Conservation (phyloP, 1,140 invertebrate species). For the Paralvinella palmiformis region DNA sequence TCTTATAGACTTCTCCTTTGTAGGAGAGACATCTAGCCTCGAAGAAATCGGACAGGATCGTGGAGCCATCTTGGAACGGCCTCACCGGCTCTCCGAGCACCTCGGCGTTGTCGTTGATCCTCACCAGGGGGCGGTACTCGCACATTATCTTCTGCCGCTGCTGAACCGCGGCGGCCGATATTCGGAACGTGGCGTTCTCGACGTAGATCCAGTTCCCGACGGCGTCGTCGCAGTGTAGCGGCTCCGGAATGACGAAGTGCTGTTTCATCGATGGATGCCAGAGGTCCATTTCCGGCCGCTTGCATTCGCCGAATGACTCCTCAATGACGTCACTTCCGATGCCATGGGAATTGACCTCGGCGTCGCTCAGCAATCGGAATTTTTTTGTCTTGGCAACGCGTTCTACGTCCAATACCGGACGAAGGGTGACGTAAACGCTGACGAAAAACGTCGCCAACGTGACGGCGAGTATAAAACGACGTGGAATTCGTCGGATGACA, state of each 20-base stretch:
- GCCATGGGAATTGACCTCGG: too few relatives aligned
- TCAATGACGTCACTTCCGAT: too few relatives aligned
- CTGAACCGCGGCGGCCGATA: slow-evolving; percentile 9
- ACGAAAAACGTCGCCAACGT: too few relatives aligned
- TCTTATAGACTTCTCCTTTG: not conserved
- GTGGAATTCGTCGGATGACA: too few relatives aligned
- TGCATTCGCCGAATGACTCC: too few relatives aligned
- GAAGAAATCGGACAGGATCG: slow-evolving; percentile 5
- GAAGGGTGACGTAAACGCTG: too few relatives aligned
- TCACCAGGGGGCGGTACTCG: slow-evolving; percentile 1
- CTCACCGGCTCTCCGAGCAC: not conserved
- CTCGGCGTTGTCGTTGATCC: slow-evolving; percentile 5
- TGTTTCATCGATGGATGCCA: not conserved
- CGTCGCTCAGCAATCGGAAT: too few relatives aligned
- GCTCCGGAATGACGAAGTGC: slow-evolving; percentile 1
- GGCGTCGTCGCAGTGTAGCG: slow-evolving; percentile 4
- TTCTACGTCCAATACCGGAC: too few relatives aligned
- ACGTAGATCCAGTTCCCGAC: slow-evolving; percentile 17
- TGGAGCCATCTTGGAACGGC: not conserved
- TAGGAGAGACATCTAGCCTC: not conserved
- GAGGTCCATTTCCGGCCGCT: not conserved
- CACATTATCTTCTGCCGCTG: slow-evolving; percentile 11
- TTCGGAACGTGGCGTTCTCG: slow-evolving; percentile 13
- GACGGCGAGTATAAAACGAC: too few relatives aligned
- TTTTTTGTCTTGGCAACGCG: too few relatives aligned